Conservation (phyloP, 2,888 invertebrate genomes). For the Acanthosepion lycidas region DNA sequence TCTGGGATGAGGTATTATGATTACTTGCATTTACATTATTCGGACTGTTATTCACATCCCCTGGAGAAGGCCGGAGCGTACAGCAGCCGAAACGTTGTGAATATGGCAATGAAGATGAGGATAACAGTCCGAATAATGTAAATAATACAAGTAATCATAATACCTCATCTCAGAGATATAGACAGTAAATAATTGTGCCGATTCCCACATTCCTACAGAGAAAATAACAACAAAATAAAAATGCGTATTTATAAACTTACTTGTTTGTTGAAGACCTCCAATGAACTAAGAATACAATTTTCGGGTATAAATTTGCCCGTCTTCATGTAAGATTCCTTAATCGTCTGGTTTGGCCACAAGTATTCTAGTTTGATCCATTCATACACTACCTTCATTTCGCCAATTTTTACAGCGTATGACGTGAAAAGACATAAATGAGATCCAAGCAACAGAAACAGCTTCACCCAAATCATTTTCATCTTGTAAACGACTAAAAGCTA, state of each 20-base stretch:
- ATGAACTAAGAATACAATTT: slow-evolving; percentile 1
- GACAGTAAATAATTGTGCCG: too few species aligned
- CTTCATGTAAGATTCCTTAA: background rate
- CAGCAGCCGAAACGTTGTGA: too few species aligned
- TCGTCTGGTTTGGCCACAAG: background rate
- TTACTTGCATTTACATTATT: too few species aligned
- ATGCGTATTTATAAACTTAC: background rate
- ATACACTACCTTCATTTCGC: background rate
- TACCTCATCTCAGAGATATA: too few species aligned
- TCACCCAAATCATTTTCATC: background rate
- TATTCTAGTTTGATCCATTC: background rate
- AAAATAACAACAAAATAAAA: background rate
- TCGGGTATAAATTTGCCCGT: background rate
- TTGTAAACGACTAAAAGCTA: background rate
- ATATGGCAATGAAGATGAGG: too few species aligned
- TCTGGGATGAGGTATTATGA: too few species aligned
- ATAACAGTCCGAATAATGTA: too few species aligned
- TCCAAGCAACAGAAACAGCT: background rate
- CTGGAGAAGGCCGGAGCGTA: too few species aligned
- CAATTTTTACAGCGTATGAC: background rate
- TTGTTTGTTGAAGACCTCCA: background rate
- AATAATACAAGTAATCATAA: too few species aligned
- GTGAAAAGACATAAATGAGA: background rate
- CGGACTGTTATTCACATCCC: too few species aligned
- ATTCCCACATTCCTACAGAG: too few species aligned